Base-by-base conservation (phyloP, 2,797 vertebrate genomes). In the Tadarida brasiliensis region DNA sequence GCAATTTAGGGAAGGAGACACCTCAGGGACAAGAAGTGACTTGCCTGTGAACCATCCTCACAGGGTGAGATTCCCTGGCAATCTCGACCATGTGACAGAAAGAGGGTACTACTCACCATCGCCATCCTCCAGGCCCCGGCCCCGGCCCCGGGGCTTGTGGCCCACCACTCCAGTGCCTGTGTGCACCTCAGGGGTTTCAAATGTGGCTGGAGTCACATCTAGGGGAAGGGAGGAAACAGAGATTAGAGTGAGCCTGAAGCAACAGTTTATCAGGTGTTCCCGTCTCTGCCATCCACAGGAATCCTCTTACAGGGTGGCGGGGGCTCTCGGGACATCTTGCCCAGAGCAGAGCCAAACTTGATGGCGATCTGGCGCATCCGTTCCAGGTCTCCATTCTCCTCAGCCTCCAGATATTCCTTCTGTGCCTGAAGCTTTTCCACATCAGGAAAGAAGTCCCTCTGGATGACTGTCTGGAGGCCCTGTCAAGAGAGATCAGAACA, bases 281-380 rank as follows among this genome's bases (percentile, higher is more conserved):
- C 39, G 17, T 49, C 63, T 78, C 24, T 11, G 59, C 7, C n/a
- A 47, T 59, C 44, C 68, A 19, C 6, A 11, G 15, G 35, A 7
- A 26, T 49, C 11, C 35, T 90, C 99, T 99, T 98, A 99, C 99
- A 99, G 5, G 99, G 99, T 2, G 98, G 99, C 26, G 99, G 98
- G 0, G 99, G 99, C 51, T 99, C 99, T 8, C 98, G 99, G 0
- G 99, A 99, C 2, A 99, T 98, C 95, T 98, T 99, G 26, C 98
- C 98, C 97, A 99, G 97, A 0, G 99, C 99, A 2, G 99, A 99
- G 24, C 99, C 99, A 92, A 99, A 99, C 97, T 99, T 99, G 90
- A 99, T 99, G 49, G 99, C 99, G 0, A 99, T 99, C 95, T 99
- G 99, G 35, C 99, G 99, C 99, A 99, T 99, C 78, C 99, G 99